Base-by-base conservation (phyloP, 2,888 invertebrate species). In the Heliconius charithonia region DNA sequence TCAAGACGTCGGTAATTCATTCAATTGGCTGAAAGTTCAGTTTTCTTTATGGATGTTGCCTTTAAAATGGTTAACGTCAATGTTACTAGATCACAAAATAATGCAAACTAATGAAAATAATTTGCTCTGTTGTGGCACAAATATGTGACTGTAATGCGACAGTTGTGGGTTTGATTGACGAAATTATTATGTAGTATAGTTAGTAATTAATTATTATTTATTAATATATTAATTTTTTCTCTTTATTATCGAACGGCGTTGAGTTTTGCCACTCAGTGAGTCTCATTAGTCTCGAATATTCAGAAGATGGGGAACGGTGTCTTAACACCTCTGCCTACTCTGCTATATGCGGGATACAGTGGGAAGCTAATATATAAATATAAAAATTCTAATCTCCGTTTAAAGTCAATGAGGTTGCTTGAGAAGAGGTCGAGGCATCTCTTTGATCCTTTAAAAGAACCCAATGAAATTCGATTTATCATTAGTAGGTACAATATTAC, bases 381-480 rank as follows among this genome's bases (percentile, higher is more conserved):
- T n/a, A 45, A 41, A 2, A 25, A 41, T 29, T 25, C n/a, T 19
- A 69, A 69, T 69, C n/a, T 41, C 16, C 51, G 1, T 71, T 71
- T 27, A 71, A 71, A 71, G 29, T 70, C 70, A 51, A 70, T 51
- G 12, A 27, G 4, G 19, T 2, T 16, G 19, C 29, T 27, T 51
- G 51, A 27, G 27, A 70, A 22, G 29, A 56, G 29, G 29, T 71
- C 27, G 13, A 71, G 56, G 45, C 65, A 22, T 37, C 7, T 29
- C 22, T 32, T 71, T 29, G 13, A 71, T 56, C 56, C 71, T 56
- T 56, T 56, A 56, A 71, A 22, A 71, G 4, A 56, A 56, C 45
- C 51, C 45, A 70, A 70, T 70, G 27, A 27, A 70, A 25, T 45
- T 70, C 29, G 12, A 25, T 71, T 71, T 29, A 56, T 29, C 22